Evolutionary conservation across 2,797 vertebrate species (phyloP).

Genomic region (Eupleurogrammus muticus): DNA sequence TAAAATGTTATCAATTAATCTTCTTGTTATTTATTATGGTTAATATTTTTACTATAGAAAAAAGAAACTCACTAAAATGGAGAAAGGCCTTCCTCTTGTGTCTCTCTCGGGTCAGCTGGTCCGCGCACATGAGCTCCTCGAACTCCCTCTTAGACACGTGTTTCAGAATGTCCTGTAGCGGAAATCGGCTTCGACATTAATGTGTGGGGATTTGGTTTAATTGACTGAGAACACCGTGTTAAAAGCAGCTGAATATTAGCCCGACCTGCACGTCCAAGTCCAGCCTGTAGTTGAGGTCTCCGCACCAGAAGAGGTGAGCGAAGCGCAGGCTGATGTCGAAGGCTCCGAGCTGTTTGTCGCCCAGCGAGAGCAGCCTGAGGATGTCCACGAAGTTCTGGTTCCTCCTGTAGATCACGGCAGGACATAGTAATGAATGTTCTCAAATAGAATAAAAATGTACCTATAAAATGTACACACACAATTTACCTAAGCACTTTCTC

Average conservation of each 20-base stretch:
- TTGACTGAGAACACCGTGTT: background rate
- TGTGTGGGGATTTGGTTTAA: background rate
- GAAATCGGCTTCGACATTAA: background rate
- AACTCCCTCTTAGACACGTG: constrained; percentile 87
- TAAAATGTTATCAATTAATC: background rate
- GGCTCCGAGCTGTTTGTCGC: constrained; percentile 83
- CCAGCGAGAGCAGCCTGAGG: constrained; percentile 85
- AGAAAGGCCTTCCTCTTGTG: constrained; percentile 88
- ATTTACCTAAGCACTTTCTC: constrained; percentile 86
- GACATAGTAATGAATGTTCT: background rate
- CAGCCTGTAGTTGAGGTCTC: constrained; percentile 89
- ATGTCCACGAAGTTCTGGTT: constrained; percentile 90
- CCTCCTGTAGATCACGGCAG: constrained; percentile 73
- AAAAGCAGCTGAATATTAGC: background rate
- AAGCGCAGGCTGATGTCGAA: constrained; percentile 89
- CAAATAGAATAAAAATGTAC: background rate
- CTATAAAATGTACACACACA: background rate
- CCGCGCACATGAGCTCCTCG: constrained; percentile 86
- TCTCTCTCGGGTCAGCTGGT: constrained; percentile 87
- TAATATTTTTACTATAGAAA: background rate
- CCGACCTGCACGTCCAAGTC: constrained; percentile 87
- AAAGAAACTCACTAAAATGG: constrained; percentile 84
- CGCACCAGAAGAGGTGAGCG: constrained; percentile 89
- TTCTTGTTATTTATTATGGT: background rate
- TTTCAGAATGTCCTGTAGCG: constrained; percentile 85